Conservation (phyloP, 1,140 invertebrate genomes). For the Brachionus rotundiformis region DNA sequence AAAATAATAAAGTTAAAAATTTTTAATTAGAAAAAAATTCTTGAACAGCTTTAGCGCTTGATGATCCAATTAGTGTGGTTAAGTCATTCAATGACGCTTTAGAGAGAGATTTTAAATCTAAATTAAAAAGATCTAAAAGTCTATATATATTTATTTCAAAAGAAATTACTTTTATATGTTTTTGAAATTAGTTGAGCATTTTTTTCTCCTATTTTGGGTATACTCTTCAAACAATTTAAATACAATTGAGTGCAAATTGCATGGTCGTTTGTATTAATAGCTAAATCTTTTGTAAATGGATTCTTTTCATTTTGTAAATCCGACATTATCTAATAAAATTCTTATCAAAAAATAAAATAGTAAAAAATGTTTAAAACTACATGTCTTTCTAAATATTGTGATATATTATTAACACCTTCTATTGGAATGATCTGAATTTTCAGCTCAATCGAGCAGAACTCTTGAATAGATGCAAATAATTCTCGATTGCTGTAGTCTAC, state of each 20-base stretch:
- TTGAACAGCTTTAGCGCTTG: constrained; percentile 19
- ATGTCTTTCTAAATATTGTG: constrained; percentile 32
- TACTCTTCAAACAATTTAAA: constrained; percentile 41
- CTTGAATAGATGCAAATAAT: constrained; percentile 40
- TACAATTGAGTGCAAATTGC: neutral
- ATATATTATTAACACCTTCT: neutral
- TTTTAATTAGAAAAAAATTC: constrained; percentile 29
- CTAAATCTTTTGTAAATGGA: constrained; percentile 49
- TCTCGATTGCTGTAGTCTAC: constrained; percentile 14
- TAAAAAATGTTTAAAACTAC: neutral
- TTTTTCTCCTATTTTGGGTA: constrained; percentile 49
- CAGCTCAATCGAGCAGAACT: constrained; percentile 24
- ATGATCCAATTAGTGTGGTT: neutral
- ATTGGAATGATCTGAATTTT: constrained; percentile 47
- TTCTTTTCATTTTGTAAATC: constrained; percentile 44
- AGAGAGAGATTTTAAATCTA: constrained; percentile 41
- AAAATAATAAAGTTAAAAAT: too few relatives aligned
- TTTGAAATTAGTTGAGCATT: constrained; percentile 9
- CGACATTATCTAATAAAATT: constrained; percentile 21
- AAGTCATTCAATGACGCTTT: constrained; percentile 17
- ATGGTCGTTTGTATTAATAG: neutral
- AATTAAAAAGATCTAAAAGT: neutral
- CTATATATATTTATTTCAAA: neutral
- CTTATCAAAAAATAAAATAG: neutral
- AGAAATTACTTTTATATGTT: constrained; percentile 35